Percentiles rank a stretch among this genome's conserved stretches.
These are phyloP conservation scores for Chiridota heheva DNA, from an alignment of 35 echinoderm and acorn worm genomes.

Conservation along the genomic window DNA sequence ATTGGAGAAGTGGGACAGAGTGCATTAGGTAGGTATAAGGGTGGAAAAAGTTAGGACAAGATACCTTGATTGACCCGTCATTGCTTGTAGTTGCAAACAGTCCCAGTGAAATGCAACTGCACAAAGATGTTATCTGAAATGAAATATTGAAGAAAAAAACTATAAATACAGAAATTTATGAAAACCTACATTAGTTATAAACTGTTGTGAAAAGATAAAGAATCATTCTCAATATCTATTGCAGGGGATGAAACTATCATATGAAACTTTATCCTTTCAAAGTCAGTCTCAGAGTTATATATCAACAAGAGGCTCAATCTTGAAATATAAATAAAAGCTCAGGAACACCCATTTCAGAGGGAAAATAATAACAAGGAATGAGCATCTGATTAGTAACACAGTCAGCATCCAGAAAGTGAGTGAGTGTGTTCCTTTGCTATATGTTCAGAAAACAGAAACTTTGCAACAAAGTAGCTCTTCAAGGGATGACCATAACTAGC, in stretches of 20 bases:
- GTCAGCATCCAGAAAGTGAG: no score
- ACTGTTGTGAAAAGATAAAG: background rate
- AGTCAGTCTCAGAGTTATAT: background rate
- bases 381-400: no score
- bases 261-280: background rate
- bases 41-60: background rate
- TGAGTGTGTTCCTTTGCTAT: no score
- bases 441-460: no score
- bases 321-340: no score
- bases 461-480: no score
- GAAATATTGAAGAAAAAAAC: background rate
- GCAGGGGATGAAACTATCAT: constrained; percentile 72
- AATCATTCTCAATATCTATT: constrained; percentile 65
- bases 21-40: background rate
- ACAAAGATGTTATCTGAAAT: constrained; percentile 72
- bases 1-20: background rate
- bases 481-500: no score
- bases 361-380: no score
- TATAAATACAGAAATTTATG: background rate
- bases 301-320: no score
- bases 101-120: constrained; percentile 66
- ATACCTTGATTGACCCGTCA: constrained; percentile 87
- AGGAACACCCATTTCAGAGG: no score
- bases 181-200: background rate
- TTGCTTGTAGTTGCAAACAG: constrained; percentile 88